Percentiles rank a stretch among this genome's conserved stretches.
These are phyloP conservation scores for Acromyrmex echinatior DNA, from an alignment of 1,140 invertebrate genomes.

Conservation along the genomic window DNA sequence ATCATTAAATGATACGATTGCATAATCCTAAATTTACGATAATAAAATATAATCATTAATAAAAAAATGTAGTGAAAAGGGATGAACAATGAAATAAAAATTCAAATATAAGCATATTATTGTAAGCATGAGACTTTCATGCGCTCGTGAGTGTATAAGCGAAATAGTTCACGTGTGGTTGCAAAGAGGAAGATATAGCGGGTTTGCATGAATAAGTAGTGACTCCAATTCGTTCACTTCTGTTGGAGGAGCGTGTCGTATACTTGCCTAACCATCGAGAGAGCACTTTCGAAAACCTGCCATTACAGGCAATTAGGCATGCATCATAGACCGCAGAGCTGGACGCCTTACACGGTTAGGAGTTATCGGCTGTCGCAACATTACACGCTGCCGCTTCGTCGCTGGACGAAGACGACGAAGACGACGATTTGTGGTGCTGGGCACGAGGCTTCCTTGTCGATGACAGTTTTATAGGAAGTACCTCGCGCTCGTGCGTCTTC, in stretches of 20 bases:
- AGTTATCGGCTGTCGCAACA: constrained; percentile 70
- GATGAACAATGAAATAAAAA: background rate
- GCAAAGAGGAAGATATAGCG: background rate
- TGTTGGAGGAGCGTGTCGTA: background rate
- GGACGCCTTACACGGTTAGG: constrained; percentile 72
- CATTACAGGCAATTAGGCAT: constrained; percentile 79
- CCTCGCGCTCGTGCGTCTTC: background rate
- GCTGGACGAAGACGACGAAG: background rate
- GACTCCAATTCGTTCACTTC: constrained; percentile 56
- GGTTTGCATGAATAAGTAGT: constrained; percentile 47
- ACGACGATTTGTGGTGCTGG: constrained; percentile 1
- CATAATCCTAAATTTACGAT: background rate
- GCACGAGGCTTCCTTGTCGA: constrained; percentile 18
- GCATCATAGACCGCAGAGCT: constrained; percentile 75
- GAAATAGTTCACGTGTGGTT: constrained; percentile 5
- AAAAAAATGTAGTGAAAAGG: background rate
- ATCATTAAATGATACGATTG: background rate
- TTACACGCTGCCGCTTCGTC: constrained; percentile 36
- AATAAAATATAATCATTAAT: no score
- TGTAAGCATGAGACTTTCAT: background rate
- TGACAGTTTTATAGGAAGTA: constrained; percentile 52
- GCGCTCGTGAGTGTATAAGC: background rate
- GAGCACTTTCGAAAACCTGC: constrained; percentile 76
- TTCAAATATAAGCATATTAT: background rate
- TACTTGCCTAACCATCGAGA: constrained; percentile 52